Base-by-base conservation (phyloP, 2,113 vertebrate species). In the Todiramphus chloris region DNA sequence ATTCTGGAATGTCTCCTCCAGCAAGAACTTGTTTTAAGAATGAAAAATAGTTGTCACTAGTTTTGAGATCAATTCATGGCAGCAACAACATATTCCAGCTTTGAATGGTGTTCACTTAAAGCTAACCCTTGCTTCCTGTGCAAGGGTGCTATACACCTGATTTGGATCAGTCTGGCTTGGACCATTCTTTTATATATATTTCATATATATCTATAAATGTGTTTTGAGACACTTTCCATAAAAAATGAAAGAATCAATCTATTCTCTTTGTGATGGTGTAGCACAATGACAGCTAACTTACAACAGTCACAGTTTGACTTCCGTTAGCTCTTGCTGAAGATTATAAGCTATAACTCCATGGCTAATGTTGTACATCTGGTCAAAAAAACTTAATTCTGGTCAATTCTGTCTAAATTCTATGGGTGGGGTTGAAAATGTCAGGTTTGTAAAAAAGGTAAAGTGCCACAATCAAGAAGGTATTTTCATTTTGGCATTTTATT, bases 1-100 rank as follows among this genome's bases (percentile, higher is more conserved):
- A 63, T 53, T 90, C 31, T 80, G 55, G 55, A 90, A 81, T 63
- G 41, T 70, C 8, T 92, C 75, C 64, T 90, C 31, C 25, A 87
- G 75, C 55, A 89, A 89, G 37, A 80, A 50, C 28, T 73, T 50
- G n/a, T 13, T 86, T 83, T 58, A 62, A 62, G 88, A 92, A 62
- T 74, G 55, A 93, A 93, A 94, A 93, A 88, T 37, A 35, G 41
- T 31, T 94, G 59, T 66, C 55, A 62, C n/a, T 55, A 37, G 41
- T 77, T 94, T 55, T 81, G 76, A 93, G 55, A 93, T 90, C 68
- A 91, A 77, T 92, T 94, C 37, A 77, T 46, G 68, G 6, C 44
- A 94, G 6, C 16, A 86, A 28, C 35, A 86, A 58, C 8, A 10
- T 69, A 83, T 73, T 90, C 41, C 28, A 80, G 24, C 31, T 76